Percentiles rank a stretch among this genome's conserved stretches.
phyloP scores from a whole-genome alignment of 2,888 invertebrate genomes.

The Acanthoscelides obtectus region DNA sequence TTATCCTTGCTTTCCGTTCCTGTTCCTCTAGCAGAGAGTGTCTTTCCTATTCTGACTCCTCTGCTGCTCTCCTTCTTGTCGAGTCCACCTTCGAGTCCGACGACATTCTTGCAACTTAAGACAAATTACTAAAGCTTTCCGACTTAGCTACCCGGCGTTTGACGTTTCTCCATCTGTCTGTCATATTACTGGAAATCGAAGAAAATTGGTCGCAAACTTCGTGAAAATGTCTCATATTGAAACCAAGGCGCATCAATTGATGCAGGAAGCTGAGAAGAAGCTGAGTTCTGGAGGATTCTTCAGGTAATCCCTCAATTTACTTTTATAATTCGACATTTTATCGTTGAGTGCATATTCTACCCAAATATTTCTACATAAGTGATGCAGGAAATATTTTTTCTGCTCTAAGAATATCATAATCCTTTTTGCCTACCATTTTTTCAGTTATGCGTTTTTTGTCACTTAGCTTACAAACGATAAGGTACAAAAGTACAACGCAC shows the following conservation, averaged over 20 bases:
- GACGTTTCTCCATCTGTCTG: neutral
- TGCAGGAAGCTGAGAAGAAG: slow-evolving; percentile 88
- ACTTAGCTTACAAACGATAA: too few species aligned
- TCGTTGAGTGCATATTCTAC: too few species aligned
- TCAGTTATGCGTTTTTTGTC: too few species aligned
- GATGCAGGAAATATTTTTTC: too few species aligned
- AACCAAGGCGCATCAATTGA: slow-evolving; percentile 82
- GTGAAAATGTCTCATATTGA: slow-evolving; percentile 77
- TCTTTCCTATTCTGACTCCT: neutral
- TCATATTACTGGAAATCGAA: neutral
- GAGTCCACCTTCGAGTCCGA: neutral
- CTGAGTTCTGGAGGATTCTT: slow-evolving; percentile 24
- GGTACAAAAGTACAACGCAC: too few species aligned
- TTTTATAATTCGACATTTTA: too few species aligned
- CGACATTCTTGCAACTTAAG: neutral
- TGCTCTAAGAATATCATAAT: too few species aligned
- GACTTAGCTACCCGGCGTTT: neutral
- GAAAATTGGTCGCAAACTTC: neutral
- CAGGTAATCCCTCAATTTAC: too few species aligned
- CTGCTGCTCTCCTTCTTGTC: neutral
- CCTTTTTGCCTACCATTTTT: too few species aligned
- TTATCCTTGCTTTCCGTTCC: neutral
- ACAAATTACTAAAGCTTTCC: neutral
- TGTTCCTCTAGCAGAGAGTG: neutral
- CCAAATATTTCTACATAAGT: too few species aligned